Base-by-base conservation (phyloP, 2,888 invertebrate genomes). In the Temnothorax rugatulus region DNA sequence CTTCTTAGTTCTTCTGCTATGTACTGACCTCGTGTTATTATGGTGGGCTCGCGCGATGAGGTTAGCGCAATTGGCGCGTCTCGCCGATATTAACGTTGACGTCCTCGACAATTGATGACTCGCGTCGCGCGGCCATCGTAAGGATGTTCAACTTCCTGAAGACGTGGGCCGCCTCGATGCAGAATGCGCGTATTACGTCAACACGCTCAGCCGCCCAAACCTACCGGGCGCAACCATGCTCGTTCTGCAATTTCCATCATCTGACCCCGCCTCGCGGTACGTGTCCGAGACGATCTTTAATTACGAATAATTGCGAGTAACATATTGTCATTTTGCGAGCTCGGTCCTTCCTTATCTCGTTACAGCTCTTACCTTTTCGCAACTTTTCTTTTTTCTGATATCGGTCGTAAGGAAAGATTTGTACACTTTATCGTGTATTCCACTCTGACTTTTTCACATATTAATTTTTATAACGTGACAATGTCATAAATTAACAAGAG, bases 191-290 rank as follows among this genome's bases (percentile, higher is more conserved):
- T 54, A 61, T 85, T 11, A 69, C 86, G 71, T 84, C 91, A 54
- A 59, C 82, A 15, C 84, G 87, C 41, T 61, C 75, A 47, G 86
- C 84, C 44, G 52, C 89, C 8, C 88, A 91, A n/a, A 69, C 34
- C 7, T 34, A 73, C 29, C 84, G 90, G 5, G 84, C 81, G 41
- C 87, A 85, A 79, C 59, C 91, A 25, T 93, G 93, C 57, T 90
- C 92, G 4, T 93, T 91, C 64, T 94, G 93, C 85, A 91, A 91
- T 18, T n/a, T 92, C 44, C 87, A 89, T 74, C 93, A 93, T 73
- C 79, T 85, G 1, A 88, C 84, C 81, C 75, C 84, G 61, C 63
- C 85, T 21, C 91, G 87, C 83, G 73, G 92, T 93, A 91, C 9
- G 52, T 66, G 21, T 41, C 0, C 21, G 64, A 34, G 41, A 29